phyloP scores from a whole-genome alignment of 2,888 invertebrate species.

The Shargacucullia verbasci region DNA sequence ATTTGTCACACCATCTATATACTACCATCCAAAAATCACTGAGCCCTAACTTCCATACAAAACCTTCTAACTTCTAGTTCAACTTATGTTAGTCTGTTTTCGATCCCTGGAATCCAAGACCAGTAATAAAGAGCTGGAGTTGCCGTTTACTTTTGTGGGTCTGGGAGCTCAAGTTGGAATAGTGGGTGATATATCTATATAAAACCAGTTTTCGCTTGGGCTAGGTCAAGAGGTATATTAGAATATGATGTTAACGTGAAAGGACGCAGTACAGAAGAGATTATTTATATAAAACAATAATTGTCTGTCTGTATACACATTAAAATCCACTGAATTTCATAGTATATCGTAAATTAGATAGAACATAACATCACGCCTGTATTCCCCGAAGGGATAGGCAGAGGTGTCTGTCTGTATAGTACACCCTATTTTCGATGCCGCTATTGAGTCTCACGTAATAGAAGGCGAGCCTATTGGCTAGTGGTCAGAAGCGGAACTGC shows the following conservation, averaged over 20 bases:
- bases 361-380: too few species aligned
- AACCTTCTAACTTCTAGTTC: constrained; percentile 10
- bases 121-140: constrained; percentile 11
- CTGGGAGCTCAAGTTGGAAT: constrained; percentile 24
- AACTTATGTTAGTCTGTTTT: constrained; percentile 7
- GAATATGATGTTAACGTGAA: not conserved
- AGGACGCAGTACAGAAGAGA: not conserved
- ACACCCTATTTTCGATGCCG: too few species aligned
- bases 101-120: constrained; percentile 15
- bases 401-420: too few species aligned
- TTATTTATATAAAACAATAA: not conserved
- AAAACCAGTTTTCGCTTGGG: constrained; percentile 22
- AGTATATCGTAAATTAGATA: too few species aligned
- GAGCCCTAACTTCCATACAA: not conserved
- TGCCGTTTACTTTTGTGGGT: not conserved
- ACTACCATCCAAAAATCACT: constrained; percentile 13
- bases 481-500: too few species aligned
- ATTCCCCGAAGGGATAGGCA: too few species aligned
- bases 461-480: too few species aligned
- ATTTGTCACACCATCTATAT: constrained; percentile 10
- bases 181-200: constrained; percentile 7
- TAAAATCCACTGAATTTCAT: too few species aligned
- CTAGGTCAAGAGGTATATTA: not conserved
- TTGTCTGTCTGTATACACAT: not conserved
- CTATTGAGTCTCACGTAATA: too few species aligned